phyloP scores from a whole-genome alignment of 2,113 vertebrate genomes.

The Danionella cerebrum region DNA sequence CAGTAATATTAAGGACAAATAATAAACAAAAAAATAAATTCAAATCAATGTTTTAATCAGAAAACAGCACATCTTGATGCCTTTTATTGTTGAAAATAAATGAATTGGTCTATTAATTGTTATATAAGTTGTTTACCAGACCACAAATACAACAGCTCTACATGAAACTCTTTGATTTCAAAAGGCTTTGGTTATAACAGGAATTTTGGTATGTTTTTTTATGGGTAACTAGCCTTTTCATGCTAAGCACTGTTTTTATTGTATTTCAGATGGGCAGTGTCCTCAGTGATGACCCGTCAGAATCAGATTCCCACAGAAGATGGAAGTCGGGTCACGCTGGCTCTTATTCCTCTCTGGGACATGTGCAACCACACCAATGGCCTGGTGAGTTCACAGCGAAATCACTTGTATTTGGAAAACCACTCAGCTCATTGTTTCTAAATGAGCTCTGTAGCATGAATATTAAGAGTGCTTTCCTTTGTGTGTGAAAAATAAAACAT shows the following conservation, averaged over 20 bases:
- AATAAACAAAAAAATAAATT: too few species aligned
- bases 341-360: constrained; percentile 95
- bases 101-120: too few species aligned
- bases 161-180: too few species aligned
- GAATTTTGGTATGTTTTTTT: not conserved
- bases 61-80: too few species aligned
- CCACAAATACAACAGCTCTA: too few species aligned
- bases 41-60: too few species aligned
- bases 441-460: not conserved
- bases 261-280: constrained; percentile 86
- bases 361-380: constrained; percentile 99
- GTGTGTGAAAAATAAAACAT: not conserved
- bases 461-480: not conserved
- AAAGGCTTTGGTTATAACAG: too few species aligned
- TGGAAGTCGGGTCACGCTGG: constrained; percentile 86
- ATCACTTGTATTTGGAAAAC: too few species aligned
- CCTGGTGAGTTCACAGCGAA: constrained; percentile 71
- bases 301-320: constrained; percentile 98
- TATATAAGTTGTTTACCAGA: too few species aligned
- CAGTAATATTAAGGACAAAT: too few species aligned
- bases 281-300: constrained; percentile 96
- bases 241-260: not conserved
- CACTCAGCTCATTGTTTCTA: too few species aligned
- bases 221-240: not conserved
- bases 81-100: too few species aligned